phyloP scores from a whole-genome alignment of 1,140 invertebrate genomes.

The Hyles euphorbiae region DNA sequence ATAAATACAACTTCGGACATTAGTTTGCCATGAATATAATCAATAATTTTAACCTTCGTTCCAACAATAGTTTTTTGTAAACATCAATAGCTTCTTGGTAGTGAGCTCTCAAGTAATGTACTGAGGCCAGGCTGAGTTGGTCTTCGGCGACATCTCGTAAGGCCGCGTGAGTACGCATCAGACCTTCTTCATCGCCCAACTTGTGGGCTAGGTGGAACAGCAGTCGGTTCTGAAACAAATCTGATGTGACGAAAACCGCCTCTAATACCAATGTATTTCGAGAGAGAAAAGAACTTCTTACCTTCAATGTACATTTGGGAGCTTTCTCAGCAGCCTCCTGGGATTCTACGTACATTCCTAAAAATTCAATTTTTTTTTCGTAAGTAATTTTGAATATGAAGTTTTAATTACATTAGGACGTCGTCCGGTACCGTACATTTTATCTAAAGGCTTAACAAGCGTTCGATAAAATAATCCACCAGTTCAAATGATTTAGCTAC shows the following conservation, averaged over 20 bases:
- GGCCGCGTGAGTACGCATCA: slow-evolving; percentile 89
- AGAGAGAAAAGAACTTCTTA: slow-evolving; percentile 17
- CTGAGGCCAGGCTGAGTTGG: slow-evolving; percentile 95
- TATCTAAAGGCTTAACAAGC: too few species aligned
- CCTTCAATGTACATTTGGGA: slow-evolving; percentile 79
- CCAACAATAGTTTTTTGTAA: slow-evolving; percentile 95
- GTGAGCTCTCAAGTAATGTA: slow-evolving; percentile 96
- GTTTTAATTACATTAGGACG: too few species aligned
- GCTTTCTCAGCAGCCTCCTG: slow-evolving; percentile 79
- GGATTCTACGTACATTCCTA: slow-evolving; percentile 81
- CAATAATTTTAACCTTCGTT: slow-evolving; percentile 77
- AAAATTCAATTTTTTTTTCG: slow-evolving; percentile 9
- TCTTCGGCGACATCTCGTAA: slow-evolving; percentile 94
- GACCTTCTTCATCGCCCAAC: slow-evolving; percentile 88
- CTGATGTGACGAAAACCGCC: too few species aligned
- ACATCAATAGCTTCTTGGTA: slow-evolving; percentile 99
- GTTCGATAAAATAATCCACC: too few species aligned
- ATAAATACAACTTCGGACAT: not conserved
- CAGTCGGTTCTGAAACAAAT: slow-evolving; percentile 79
- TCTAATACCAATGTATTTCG: too few species aligned
- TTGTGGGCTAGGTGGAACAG: slow-evolving; percentile 97
- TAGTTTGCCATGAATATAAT: not conserved
- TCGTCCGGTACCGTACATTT: too few species aligned
- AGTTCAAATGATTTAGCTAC: too few species aligned
- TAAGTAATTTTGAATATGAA: not conserved